These are phyloP conservation scores for Laterallus jamaicensis DNA, from an alignment of 2,113 vertebrate species.

Conservation along the genomic window DNA sequence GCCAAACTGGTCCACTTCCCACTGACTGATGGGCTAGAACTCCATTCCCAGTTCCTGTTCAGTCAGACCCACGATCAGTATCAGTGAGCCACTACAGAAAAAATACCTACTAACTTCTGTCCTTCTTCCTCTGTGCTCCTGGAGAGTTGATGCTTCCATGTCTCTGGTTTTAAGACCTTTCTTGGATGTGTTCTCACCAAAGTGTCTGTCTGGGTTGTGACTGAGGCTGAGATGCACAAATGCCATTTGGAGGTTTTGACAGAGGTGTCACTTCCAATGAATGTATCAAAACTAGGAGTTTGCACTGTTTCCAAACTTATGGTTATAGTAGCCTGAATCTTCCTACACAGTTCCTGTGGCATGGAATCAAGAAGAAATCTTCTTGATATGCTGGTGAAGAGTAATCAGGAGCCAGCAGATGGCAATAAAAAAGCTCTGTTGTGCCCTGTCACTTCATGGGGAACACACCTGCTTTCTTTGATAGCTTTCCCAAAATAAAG, in stretches of 20 bases:
- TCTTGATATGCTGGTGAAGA: neutral
- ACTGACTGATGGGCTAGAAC: neutral
- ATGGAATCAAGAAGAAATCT: neutral
- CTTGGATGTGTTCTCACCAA: neutral
- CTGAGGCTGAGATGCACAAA: neutral
- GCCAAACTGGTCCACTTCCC: neutral
- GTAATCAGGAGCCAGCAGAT: neutral
- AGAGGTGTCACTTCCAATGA: neutral
- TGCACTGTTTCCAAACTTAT: neutral
- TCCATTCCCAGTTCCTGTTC: neutral
- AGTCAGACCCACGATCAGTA: neutral
- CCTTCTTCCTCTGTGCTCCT: neutral
- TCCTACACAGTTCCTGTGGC: neutral
- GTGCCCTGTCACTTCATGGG: neutral
- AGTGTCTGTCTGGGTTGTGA: neutral
- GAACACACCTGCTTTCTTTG: conserved; percentile 35
- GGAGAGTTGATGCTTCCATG: neutral
- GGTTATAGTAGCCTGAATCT: neutral
- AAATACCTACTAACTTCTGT: neutral
- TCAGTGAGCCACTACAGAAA: neutral
- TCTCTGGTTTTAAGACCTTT: neutral
- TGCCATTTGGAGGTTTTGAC: neutral
- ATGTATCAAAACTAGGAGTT: neutral
- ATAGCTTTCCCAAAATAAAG: neutral
- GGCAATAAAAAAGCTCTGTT: neutral